Base-by-base conservation (phyloP, 2,888 invertebrate genomes). In the Syritta pipiens region DNA sequence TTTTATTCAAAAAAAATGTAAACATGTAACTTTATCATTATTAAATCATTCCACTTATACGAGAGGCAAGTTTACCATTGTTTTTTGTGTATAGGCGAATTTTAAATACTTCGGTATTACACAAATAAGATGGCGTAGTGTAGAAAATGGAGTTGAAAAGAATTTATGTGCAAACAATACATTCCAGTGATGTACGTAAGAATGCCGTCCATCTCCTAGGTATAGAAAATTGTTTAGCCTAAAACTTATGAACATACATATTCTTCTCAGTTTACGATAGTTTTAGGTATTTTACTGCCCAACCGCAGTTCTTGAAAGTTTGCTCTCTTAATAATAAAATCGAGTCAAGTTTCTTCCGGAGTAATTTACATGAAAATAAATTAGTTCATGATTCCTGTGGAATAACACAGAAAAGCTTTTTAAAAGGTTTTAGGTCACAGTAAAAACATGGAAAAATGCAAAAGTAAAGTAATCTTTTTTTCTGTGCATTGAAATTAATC, bases 171-270 rank as follows among this genome's bases (percentile, higher is more conserved):
- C n/a, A n/a, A n/a, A n/a, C 37, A 63, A 19, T 71, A 76, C 63
- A 76, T 76, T 37, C 76, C 76, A 63, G 62, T 63, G 71, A n/a
- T n/a, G n/a, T n/a, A n/a, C n/a, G n/a, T n/a, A n/a, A n/a, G 62
- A 71, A 71, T 30, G 35, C 57, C 48, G 55, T 68, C 53, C 28
- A 62, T 55, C 37, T 53, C 40, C 35, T n/a, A n/a, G n/a, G 28
- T 30, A 76, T 6, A 35, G 28, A 57, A 63, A 49, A 35, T 69
- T n/a, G 35, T 48, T 19, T 14, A 30, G 17, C 28, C 42, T 51
- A 51, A 53, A 48, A 51, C 51, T 57, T 53, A 17, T 7, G 40
- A 37, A 32, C 26, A 26, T 14, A 63, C 37, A 53, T 55, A 10
- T 30, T 60, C 44, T 53, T 20, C 59, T 53, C 7, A 24, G 32